Percentiles rank a stretch among this genome's conserved stretches.
phyloP scores from a whole-genome alignment of 2,113 vertebrate genomes.

The Varanus salvator region DNA sequence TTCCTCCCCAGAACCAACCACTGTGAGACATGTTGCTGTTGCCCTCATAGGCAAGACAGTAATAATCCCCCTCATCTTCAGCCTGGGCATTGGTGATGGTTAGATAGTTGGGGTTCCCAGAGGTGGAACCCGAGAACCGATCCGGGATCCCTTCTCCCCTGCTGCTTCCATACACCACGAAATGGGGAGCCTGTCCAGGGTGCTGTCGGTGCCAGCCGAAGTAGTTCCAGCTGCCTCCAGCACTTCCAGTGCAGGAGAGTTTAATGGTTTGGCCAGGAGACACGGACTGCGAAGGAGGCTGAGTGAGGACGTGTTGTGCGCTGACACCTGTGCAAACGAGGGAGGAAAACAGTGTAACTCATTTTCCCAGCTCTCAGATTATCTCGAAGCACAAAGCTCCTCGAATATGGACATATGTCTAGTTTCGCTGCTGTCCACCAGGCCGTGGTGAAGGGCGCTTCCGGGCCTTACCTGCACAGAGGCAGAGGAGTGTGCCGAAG shows the following conservation, averaged over 20 bases:
- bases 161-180: background rate
- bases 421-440: background rate
- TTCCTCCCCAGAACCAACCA: too few relatives aligned
- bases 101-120: too few relatives aligned
- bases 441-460: background rate
- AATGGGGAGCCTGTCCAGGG: background rate
- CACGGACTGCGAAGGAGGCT: background rate
- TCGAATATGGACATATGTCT: too few relatives aligned
- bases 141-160: too few relatives aligned
- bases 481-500: background rate
- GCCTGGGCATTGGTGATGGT: too few relatives aligned
- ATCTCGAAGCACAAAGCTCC: too few relatives aligned
- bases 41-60: background rate
- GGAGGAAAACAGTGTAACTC: too few relatives aligned
- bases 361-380: too few relatives aligned
- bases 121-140: too few relatives aligned
- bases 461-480: background rate
- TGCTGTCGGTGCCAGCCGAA: conserved; percentile 26
- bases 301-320: conserved; percentile 14
- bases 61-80: too few relatives aligned
- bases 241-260: background rate
- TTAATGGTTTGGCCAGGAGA: background rate
- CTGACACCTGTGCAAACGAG: background rate
- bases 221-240: background rate
- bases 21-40: background rate